A percentile compares a stretch with the other conserved stretches of the same genome.
Evolutionary conservation across 2,888 invertebrate genomes (phyloP).

Genomic region (Melieria crassipennis): DNA sequence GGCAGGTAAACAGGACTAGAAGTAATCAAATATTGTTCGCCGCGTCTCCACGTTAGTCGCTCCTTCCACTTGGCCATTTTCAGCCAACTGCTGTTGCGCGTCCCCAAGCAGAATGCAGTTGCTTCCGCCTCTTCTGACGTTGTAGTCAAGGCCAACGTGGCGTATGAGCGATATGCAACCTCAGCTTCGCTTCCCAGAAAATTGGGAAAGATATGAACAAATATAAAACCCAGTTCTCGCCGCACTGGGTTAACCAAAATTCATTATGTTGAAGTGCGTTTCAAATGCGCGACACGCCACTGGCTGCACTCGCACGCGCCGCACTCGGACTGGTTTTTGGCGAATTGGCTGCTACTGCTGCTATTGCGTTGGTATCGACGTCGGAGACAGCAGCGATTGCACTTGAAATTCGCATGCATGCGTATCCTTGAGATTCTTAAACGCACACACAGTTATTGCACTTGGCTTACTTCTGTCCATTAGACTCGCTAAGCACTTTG

Average conservation of each 20-base stretch:
- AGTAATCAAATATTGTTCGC: too few species aligned
- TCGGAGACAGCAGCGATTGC: conserved; percentile 15
- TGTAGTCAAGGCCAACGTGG: conserved; percentile 29
- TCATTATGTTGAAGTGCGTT: not conserved
- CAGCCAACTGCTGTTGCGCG: too few species aligned
- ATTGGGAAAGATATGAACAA: too few species aligned
- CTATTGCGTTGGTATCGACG: too few species aligned
- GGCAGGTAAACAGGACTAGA: not conserved
- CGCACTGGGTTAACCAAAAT: not conserved
- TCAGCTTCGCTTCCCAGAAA: too few species aligned
- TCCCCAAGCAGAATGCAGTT: too few species aligned
- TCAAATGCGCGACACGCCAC: too few species aligned
- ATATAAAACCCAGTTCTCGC: not conserved
- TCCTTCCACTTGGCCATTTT: too few species aligned
- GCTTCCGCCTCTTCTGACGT: not conserved
- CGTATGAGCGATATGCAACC: conserved; percentile 27
- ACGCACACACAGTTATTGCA: conserved; percentile 34
- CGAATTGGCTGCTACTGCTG: too few species aligned
- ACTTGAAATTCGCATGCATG: conserved; percentile 34
- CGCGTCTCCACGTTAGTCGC: too few species aligned
- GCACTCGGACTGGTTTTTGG: too few species aligned
- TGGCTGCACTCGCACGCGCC: too few species aligned
- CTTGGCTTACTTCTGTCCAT: conserved; percentile 31
- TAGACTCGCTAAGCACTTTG: not conserved
- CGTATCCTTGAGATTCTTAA: conserved; percentile 36